Percentiles rank a stretch among this genome's conserved stretches.
phyloP scores from a whole-genome alignment of 2,113 vertebrate genomes.

The Accipiter virgatus region DNA sequence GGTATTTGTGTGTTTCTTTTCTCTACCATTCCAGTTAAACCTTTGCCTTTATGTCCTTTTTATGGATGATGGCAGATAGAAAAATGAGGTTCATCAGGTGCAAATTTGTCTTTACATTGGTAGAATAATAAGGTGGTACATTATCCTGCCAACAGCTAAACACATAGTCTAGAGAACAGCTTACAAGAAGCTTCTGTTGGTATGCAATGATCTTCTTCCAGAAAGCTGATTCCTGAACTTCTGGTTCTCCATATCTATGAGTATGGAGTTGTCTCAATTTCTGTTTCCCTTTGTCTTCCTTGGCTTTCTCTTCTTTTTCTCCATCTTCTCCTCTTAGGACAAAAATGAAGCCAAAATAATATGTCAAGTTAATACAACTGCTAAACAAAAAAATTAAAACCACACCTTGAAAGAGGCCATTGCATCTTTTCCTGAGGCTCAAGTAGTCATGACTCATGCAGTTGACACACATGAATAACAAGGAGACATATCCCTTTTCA shows the following conservation, averaged over 20 bases:
- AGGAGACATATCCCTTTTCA: neutral
- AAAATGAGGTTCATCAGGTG: neutral
- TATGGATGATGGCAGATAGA: neutral
- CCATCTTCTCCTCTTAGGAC: conserved; percentile 79
- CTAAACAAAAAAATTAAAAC: neutral
- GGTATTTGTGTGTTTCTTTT: neutral
- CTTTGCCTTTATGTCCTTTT: neutral
- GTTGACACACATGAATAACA: neutral
- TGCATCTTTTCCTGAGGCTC: neutral
- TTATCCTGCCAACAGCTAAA: neutral
- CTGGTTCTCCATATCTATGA: conserved; percentile 85
- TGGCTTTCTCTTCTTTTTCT: conserved; percentile 79
- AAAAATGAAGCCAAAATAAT: neutral
- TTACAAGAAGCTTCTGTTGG: conserved; percentile 93
- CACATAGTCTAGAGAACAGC: neutral
- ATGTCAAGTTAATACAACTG: neutral
- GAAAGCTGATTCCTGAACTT: conserved; percentile 91
- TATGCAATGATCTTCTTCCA: conserved; percentile 96
- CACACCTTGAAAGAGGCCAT: neutral
- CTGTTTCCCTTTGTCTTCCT: conserved; percentile 81
- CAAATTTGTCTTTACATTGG: neutral
- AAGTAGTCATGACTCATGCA: neutral
- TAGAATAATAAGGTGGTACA: neutral
- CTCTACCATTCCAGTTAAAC: neutral
- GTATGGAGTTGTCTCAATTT: conserved; percentile 79